Base-by-base conservation (phyloP, 2,113 vertebrate species). In the Physeter macrocephalus region DNA sequence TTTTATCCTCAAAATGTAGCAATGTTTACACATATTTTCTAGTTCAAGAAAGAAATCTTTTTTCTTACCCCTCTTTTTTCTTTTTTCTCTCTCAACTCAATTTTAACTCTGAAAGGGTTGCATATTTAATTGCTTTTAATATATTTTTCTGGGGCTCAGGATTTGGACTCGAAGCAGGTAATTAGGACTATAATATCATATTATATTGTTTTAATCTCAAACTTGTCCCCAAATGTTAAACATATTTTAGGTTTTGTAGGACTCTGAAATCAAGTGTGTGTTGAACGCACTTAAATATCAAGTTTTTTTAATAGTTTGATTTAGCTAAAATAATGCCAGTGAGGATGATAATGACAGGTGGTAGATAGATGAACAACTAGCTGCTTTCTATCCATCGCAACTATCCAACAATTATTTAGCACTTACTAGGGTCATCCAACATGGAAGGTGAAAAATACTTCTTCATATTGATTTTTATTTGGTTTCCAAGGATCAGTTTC, bases 401-500 rank as follows among this genome's bases (percentile, higher is more conserved):
- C 8, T 12, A n/a, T 27, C 18, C 17, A n/a, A 23, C 34, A n/a
- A n/a, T 36, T 34, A 52, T 6, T 75, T 25, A 83, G 74, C 21
- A 59, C 17, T 49, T 67, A 29, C 17, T 27, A 66, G 85, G 2
- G 0, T 46, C 20, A 8, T 12, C 6, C 59, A 74, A 52, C 5
- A 72, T 5, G 29, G 39, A 46, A 49, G 81, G 23, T 9, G 2
- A 29, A 57, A 69, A 69, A 1, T 6, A 39, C 14, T 13, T 86
- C 66, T 82, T 95, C 14, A 31, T 31, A n/a, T 13, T 90, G 78
- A 64, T 29, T 67, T 94, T 64, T 34, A 46, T 83, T 77, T 90
- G 23, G 29, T 95, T 34, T 83, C 41, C 4, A 83, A 92, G 67
- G 29, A 94, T 74, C 20, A 49, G 3, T 83, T 94, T 5, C 25